Evolutionary conservation across 2,797 vertebrate genomes (phyloP).

Genomic region (Micromesistius poutassou): DNA sequence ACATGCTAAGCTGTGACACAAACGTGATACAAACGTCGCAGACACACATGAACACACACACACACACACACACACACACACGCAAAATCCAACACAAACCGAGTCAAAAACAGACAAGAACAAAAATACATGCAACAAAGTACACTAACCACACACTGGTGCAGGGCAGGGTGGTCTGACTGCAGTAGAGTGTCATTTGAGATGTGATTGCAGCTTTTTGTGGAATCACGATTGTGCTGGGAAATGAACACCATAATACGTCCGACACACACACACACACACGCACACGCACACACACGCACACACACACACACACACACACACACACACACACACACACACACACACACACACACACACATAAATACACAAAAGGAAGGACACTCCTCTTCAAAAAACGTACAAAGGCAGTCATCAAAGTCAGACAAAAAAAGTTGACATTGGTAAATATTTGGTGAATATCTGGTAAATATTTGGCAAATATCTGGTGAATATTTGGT

Average conservation of each 20-base stretch:
- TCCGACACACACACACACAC: constrained; percentile 9
- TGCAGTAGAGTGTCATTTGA: constrained; percentile 53
- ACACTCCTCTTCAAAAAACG: background rate
- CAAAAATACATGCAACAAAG: too few relatives aligned
- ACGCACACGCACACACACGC: constrained; percentile 4
- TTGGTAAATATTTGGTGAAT: too few relatives aligned
- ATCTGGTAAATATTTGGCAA: too few relatives aligned
- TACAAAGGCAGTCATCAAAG: too few relatives aligned
- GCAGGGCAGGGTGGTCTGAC: constrained; percentile 52
- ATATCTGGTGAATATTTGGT: too few relatives aligned
- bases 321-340: background rate
- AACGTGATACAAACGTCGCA: too few relatives aligned
- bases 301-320: background rate
- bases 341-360: background rate
- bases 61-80: too few relatives aligned
- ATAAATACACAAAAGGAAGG: background rate
- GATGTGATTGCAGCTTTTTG: constrained; percentile 58
- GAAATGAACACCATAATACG: constrained; percentile 64
- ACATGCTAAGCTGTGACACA: background rate
- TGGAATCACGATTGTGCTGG: constrained; percentile 69
- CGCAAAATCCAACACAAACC: too few relatives aligned
- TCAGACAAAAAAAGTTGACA: too few relatives aligned
- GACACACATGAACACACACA: too few relatives aligned
- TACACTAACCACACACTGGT: background rate
- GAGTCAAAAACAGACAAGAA: too few relatives aligned